Percentiles rank a stretch among this genome's conserved stretches.
These are phyloP conservation scores for Chlorops oryzae DNA, from an alignment of 1,140 invertebrate genomes.

Conservation along the genomic window DNA sequence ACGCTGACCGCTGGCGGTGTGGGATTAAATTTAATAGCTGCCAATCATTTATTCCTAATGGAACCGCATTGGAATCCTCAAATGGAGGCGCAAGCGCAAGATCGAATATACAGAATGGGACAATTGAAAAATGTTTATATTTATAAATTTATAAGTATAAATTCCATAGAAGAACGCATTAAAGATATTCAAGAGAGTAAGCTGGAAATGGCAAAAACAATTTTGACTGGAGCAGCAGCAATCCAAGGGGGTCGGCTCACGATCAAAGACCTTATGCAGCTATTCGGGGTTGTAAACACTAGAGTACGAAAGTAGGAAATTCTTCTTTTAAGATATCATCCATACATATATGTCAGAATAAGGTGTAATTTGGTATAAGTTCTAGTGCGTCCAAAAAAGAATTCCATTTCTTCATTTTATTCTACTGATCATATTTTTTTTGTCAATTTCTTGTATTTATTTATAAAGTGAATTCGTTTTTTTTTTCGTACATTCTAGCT, in stretches of 20 bases:
- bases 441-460: too few relatives aligned
- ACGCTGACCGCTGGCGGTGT: constrained; percentile 87
- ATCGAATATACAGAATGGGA: constrained; percentile 84
- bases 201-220: constrained; percentile 64
- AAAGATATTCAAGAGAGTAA: constrained; percentile 73
- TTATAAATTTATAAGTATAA: constrained; percentile 77
- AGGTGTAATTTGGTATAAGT: too few relatives aligned
- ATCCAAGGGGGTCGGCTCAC: constrained; percentile 59
- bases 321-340: too few relatives aligned
- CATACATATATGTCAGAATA: too few relatives aligned
- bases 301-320: too few relatives aligned
- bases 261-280: constrained; percentile 69
- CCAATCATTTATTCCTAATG: constrained; percentile 80
- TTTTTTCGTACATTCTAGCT: too few relatives aligned
- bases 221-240: constrained; percentile 62
- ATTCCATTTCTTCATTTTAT: too few relatives aligned
- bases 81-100: constrained; percentile 84
- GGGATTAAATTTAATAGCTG: constrained; percentile 83
- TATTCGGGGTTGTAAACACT: constrained; percentile 74
- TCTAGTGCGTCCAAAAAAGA: too few relatives aligned
- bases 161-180: constrained; percentile 83
- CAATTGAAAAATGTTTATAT: constrained; percentile 75
- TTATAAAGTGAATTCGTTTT: too few relatives aligned
- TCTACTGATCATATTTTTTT: too few relatives aligned
- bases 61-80: constrained; percentile 97